Evolutionary conservation across 2,888 invertebrate genomes (phyloP), one percentile per base, ranked within the genome.

Genomic region (Acleris emargana): DNA sequence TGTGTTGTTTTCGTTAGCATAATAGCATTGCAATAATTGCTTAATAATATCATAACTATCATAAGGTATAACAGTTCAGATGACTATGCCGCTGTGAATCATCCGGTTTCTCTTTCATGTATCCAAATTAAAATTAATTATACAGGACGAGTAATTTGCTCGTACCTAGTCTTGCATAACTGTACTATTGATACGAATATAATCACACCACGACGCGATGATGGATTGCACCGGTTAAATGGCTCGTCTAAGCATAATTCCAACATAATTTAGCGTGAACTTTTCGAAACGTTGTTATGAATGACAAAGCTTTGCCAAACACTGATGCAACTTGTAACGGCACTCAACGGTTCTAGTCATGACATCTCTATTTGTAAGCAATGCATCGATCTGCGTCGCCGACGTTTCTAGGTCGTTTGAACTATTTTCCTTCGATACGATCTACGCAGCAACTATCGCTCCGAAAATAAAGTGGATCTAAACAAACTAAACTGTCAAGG

Each of bases 361-460:
- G 66, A 66, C 61, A 57, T 61, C 61, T 66, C 57, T 57, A 51
- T 61, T 61, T 66, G 60, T 69, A 70, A 69, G 72, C 72, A 69
- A 59, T 71, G 70, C 69, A 67, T 69, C 68, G 79, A 84, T 87
- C 85, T 83, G 78, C 76, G 79, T 68, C 73, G 72, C 72, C 67
- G 80, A 80, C 79, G 76, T 84, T 87, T 89, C 82, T 88, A 87
- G 89, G 88, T 86, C 87, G 72, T 54, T 62, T 68, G 68, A 71
- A 74, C 76, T 69, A 80, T 82, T 80, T 80, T 78, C 77, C 78
- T 75, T 61, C 61, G 66, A 66, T 66, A 55, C 55, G 50, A 57
- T 55, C 47, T 32, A 7, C 50, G 49, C 61, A 43, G 18, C 51
- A 47, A 67, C 71, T 71, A 72, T 75, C 69, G 71, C 70, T 72